Base-by-base conservation (phyloP, 2,113 vertebrate species). In the Ailurus styani region DNA sequence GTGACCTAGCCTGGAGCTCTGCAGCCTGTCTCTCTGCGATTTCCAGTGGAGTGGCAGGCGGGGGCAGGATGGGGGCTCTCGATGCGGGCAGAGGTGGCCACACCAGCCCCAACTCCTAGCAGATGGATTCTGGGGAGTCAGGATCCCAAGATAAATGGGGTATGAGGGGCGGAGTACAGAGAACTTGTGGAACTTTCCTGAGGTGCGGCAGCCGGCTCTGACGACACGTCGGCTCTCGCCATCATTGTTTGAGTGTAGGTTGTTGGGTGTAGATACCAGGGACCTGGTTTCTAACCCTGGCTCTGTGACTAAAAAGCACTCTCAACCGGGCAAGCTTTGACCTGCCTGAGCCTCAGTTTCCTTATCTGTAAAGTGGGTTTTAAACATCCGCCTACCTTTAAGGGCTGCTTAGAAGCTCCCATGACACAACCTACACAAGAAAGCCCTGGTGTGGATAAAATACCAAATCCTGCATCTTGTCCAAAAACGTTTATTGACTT, bases 361-460 rank as follows among this genome's bases (percentile, higher is more conserved):
- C 37, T 81, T 50, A 25, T 25, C 90, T 90, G 84, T 78, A 75
- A 79, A 75, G 23, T 52, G 84, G 34, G 18, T 6, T 70, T 52
- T 20, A 66, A 57, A 25, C 6, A 0, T 34, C 83, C 62, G 14
- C 47, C 68, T 52, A 5, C 77, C 34, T 85, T 62, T 21, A 2
- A 40, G 77, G 34, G 50, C n/a, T 72, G 77, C 55, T 64, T 17
- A 34, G 42, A 77, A 9, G 52, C 50, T 45, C 47, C 27, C 10
- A 0, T 0, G 21, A 27, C 15, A 45, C 70, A 66, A 0, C 42
- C 57, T 45, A 9, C 37, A 31, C 21, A 13, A 31, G 23, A 34
- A 79, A 79, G 50, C 55, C 23, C 42, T 40, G 62, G 37, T n/a
- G 34, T 6, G 37, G 8, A 21, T 9, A 27, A 77, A 34, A 40